Evolutionary conservation across 1,140 invertebrate species (phyloP).

Genomic region (Trigoniulus corallinus): DNA sequence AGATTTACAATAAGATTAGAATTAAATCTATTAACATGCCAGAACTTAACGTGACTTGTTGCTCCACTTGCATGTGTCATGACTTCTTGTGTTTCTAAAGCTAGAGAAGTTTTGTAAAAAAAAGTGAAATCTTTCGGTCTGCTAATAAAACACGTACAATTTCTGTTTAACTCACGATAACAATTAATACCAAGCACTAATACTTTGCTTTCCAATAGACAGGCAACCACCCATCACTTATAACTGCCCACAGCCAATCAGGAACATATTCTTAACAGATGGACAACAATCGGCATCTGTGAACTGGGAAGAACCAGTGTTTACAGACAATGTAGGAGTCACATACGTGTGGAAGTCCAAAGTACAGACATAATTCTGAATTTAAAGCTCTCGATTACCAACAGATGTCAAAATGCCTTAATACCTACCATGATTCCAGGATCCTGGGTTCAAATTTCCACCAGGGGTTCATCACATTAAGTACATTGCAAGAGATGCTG

Average conservation of each 20-base stretch:
- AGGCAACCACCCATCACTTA: slow-evolving; percentile 35
- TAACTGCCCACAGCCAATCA: slow-evolving; percentile 43
- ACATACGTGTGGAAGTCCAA: slow-evolving; percentile 41
- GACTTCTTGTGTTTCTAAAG: no score
- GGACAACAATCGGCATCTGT: slow-evolving; percentile 36
- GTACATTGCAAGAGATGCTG: slow-evolving; percentile 17
- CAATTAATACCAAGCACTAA: slow-evolving; percentile 22
- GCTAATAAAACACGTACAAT: background rate
- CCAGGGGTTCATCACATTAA: slow-evolving; percentile 16
- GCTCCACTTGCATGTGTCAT: no score
- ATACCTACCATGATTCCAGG: slow-evolving; percentile 8
- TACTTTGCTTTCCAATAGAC: slow-evolving; percentile 27
- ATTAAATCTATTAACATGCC: no score
- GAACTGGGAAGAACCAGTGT: slow-evolving; percentile 47
- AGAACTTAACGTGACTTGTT: no score
- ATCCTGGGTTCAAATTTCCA: slow-evolving; percentile 12
- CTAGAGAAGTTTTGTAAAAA: slow-evolving; percentile 21
- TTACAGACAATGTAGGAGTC: slow-evolving; percentile 41
- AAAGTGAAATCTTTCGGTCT: slow-evolving; percentile 12
- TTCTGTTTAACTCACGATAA: background rate
- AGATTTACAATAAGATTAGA: no score
- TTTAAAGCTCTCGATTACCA: background rate
- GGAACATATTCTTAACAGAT: slow-evolving; percentile 32
- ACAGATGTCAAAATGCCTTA: background rate
- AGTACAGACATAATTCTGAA: slow-evolving; percentile 24